Percentiles rank a stretch among this genome's conserved stretches.
Evolutionary conservation across 2,797 vertebrate species (phyloP).

Genomic region (Perodicticus potto): DNA sequence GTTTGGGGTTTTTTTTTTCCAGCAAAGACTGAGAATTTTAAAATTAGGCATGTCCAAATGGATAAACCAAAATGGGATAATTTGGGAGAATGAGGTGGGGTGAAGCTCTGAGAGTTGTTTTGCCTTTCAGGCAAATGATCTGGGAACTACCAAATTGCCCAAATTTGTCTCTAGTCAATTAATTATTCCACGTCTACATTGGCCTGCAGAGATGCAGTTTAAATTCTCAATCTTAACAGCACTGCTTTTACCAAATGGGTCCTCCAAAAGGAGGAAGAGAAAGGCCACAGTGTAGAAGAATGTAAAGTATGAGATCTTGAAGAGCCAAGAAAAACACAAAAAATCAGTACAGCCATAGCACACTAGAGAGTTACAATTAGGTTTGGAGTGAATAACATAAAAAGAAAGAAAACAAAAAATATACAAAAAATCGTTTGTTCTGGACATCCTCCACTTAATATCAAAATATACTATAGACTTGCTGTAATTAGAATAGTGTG

Average conservation of each 20-base stretch:
- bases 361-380: neutral
- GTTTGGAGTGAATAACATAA: constrained; percentile 50
- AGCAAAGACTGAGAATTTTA: constrained; percentile 1
- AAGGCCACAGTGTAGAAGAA: constrained; percentile 52
- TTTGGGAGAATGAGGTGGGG: neutral
- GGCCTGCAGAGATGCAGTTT: neutral
- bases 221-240: constrained; percentile 47
- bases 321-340: constrained; percentile 68
- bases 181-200: neutral
- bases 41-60: neutral
- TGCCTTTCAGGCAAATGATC: constrained; percentile 43
- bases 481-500: constrained; percentile 49
- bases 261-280: constrained; percentile 9
- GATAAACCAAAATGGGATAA: constrained; percentile 7
- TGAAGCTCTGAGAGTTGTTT: neutral
- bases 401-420: constrained; percentile 73
- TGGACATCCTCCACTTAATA: constrained; percentile 32
- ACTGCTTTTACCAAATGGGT: neutral
- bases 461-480: constrained; percentile 66
- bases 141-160: constrained; percentile 56
- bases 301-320: constrained; percentile 62
- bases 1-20: neutral
- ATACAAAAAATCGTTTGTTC: constrained; percentile 48
- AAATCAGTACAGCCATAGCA: constrained; percentile 36
- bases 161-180: neutral